Base-by-base conservation (phyloP, 2,113 vertebrate genomes). In the Bufo gargarizans region DNA sequence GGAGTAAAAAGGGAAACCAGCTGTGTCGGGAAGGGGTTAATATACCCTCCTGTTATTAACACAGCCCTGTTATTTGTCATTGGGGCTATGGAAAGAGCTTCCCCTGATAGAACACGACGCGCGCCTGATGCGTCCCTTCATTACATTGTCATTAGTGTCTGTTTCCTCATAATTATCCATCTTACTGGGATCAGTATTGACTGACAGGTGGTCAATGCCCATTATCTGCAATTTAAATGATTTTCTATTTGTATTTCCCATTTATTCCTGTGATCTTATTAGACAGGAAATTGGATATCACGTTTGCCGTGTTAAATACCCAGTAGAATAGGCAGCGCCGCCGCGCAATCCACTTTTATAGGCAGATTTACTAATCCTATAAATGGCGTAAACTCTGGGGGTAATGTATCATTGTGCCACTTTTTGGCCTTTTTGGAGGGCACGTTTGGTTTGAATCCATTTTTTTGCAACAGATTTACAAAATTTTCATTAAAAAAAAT, bases 131-230 rank as follows among this genome's bases (percentile, higher is more conserved):
- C 58, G 53, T 58, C 17, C 47, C 19, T 77, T 14, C 55, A 79
- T 56, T 79, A 33, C 10, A 13, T n/a, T 33, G 19, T 78, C 77
- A 79, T 79, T 72, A 72, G 12, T 33, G 2, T 79, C 77, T n/a
- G 6, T 58, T 56, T 14, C 53, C 77, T 56, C n/a, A 33, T 58
- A 56, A 55, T 33, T 58, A 79, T 79, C n/a, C 77, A 43, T 79
- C 77, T 79, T 79, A n/a, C 2, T 78, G 12, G 22, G 55, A 58
- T 79, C 50, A 58, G 77, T 58, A 79, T 79, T 79, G 77, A 79
- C 55, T 33, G 77, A 58, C 77, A 43, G 20, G 8, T 4, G 22
- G 1, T 79, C 77, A 11, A 79, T 79, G 77, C 4, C 13, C n/a
- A 43, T 79, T 79, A 61, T 17, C 79, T 33, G 56, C 56, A 14